These are phyloP conservation scores for Digitonthophagus gazella DNA, from an alignment of 2,888 invertebrate species.

Conservation along the genomic window DNA sequence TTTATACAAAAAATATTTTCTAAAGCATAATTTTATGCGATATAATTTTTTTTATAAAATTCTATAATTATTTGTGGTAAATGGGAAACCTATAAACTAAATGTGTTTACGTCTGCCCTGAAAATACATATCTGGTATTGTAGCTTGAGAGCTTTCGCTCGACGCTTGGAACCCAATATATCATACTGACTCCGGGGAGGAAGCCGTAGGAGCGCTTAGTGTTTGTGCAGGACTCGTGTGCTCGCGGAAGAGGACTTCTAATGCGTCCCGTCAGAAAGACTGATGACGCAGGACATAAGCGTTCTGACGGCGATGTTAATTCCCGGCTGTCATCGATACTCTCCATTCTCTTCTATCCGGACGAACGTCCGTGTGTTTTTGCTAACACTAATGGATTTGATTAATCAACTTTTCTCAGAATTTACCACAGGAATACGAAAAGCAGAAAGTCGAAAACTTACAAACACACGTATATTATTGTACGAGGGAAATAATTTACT, in stretches of 20 bases:
- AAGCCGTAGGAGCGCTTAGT: neutral
- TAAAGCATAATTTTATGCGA: neutral
- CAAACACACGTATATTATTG: neutral
- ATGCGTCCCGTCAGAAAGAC: constrained; percentile 28
- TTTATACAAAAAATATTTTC: no score
- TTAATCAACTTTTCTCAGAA: constrained; percentile 5
- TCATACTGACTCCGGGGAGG: neutral
- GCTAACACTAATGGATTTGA: constrained; percentile 1
- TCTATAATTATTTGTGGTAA: neutral
- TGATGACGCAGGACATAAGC: constrained; percentile 27
- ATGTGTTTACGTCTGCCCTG: neutral
- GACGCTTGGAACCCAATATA: neutral
- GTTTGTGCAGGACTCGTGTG: constrained; percentile 9
- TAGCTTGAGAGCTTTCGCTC: neutral
- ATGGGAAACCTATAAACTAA: neutral
- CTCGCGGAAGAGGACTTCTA: constrained; percentile 19
- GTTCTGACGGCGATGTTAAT: constrained; percentile 12
- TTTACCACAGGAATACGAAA: neutral
- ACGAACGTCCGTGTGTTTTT: constrained; percentile 3
- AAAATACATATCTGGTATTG: neutral
- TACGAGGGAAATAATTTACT: neutral
- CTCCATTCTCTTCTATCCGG: neutral
- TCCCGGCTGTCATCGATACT: neutral
- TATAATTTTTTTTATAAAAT: no score
- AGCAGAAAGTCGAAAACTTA: neutral